Percentiles rank a stretch among this genome's conserved stretches.
Conservation (phyloP, 2,113 vertebrate species). For the Apteryx owenii region DNA sequence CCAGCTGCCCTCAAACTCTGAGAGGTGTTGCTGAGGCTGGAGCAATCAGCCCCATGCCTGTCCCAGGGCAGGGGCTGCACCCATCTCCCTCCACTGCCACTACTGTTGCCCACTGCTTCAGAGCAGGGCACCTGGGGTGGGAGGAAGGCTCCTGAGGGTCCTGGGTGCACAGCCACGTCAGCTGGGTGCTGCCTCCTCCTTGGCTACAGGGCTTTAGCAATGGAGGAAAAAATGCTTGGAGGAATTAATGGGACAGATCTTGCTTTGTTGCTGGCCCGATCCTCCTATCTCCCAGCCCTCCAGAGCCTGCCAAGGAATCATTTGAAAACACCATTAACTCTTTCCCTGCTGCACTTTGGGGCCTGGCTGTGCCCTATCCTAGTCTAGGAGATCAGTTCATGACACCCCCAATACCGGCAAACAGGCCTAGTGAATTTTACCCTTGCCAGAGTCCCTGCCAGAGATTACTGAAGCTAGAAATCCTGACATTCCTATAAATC, state of each 20-base stretch:
- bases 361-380: not conserved
- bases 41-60: not conserved
- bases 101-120: not conserved
- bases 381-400: too few relatives aligned
- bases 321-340: constrained; percentile 52
- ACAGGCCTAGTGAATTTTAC: not conserved
- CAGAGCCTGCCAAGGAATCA: constrained; percentile 60
- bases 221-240: constrained; percentile 48
- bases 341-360: not conserved
- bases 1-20: not conserved
- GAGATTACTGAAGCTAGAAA: not conserved
- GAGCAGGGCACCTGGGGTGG: not conserved
- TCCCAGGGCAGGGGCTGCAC: not conserved
- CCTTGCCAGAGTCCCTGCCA: not conserved
- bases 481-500: not conserved
- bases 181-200: constrained; percentile 38
- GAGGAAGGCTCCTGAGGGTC: not conserved
- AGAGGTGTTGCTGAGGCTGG: not conserved
- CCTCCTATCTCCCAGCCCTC: constrained; percentile 49
- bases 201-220: not conserved
- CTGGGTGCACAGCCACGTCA: not conserved
- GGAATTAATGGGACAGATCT: constrained; percentile 71
- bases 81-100: not conserved
- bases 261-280: constrained; percentile 66
- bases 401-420: not conserved